Evolutionary conservation across 1,140 invertebrate species (phyloP), one percentile per base, ranked within the genome.

Genomic region (Asbolus verrucosus): DNA sequence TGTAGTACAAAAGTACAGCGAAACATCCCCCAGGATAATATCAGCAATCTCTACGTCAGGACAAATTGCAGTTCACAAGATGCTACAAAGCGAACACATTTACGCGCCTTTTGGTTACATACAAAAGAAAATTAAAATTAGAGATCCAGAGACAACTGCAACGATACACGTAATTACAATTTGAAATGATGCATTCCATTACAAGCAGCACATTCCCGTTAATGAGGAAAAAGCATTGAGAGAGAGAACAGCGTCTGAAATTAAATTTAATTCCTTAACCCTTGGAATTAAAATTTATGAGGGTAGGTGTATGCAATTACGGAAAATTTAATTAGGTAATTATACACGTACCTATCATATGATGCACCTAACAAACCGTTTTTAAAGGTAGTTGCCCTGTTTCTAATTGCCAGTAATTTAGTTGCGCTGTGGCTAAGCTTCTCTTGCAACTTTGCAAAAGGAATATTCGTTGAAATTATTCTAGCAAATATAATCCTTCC

Each of bases 261-360:
- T 50, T 50, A 50, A 21, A 50, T 36, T 50, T 50, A 50, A 50
- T 50, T 50, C 43, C 41, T 14, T 21, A 21, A 50, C 6, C 13
- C 21, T 27, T 14, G 11, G 11, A 27, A 24, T 54, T 14, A 27
- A 54, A 54, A 54, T 54, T 54, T 54, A 54, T 54, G 11, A 54
- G 19, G 46, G 46, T 54, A 54, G 46, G 21, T 54, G 46, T 13
- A 54, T 54, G 46, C 46, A 54, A 54, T 54, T 54, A 54, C 19
- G 9, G 46, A 54, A 27, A 54, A 54, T 54, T 24, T 27, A 54
- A 54, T 54, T 54, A 54, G 1, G n/a, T 54, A 30, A 54, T 54
- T 54, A 54, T 24, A 54, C 46, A 24, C 46, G 14, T 50, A 50
- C 43, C 43, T 50, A 21, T 50, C 33, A n/a, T 18, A 18, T 5